Conservation (phyloP, 2,113 vertebrate genomes). For the Sander lucioperca region DNA sequence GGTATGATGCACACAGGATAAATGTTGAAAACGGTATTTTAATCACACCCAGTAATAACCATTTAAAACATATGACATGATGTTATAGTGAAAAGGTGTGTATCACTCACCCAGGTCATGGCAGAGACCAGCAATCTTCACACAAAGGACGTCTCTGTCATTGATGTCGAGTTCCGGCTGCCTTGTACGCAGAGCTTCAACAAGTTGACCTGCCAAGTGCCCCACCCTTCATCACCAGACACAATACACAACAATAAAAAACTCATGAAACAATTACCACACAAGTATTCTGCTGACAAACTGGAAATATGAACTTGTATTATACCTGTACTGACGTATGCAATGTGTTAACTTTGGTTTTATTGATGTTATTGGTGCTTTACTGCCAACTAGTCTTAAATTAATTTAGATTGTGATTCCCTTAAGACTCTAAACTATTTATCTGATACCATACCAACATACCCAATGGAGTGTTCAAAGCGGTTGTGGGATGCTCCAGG, state of each 20-base stretch:
- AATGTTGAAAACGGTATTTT: too few species aligned
- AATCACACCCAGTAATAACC: neutral
- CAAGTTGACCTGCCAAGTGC: slow-evolving; percentile 88
- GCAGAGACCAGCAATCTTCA: slow-evolving; percentile 93
- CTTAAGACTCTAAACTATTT: neutral
- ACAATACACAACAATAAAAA: neutral
- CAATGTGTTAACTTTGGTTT: neutral
- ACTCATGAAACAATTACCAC: neutral
- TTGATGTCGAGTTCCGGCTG: slow-evolving; percentile 87
- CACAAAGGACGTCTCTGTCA: slow-evolving; percentile 87
- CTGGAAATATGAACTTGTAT: neutral
- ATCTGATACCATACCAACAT: neutral
- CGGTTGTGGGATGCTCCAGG: slow-evolving; percentile 96
- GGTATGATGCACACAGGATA: too few species aligned
- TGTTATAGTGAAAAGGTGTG: neutral
- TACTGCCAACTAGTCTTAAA: neutral
- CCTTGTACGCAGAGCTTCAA: slow-evolving; percentile 78
- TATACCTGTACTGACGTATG: neutral
- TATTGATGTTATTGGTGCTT: neutral
- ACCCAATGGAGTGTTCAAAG: slow-evolving; percentile 94
- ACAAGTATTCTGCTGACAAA: too few species aligned
- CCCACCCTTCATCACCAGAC: slow-evolving; percentile 83
- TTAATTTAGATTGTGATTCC: neutral
- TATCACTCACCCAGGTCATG: slow-evolving; percentile 89
- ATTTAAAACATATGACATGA: neutral